A percentile compares a stretch with the other conserved stretches of the same genome.
phyloP scores from a whole-genome alignment of 2,888 invertebrate species.

The Apodemia duryi region DNA sequence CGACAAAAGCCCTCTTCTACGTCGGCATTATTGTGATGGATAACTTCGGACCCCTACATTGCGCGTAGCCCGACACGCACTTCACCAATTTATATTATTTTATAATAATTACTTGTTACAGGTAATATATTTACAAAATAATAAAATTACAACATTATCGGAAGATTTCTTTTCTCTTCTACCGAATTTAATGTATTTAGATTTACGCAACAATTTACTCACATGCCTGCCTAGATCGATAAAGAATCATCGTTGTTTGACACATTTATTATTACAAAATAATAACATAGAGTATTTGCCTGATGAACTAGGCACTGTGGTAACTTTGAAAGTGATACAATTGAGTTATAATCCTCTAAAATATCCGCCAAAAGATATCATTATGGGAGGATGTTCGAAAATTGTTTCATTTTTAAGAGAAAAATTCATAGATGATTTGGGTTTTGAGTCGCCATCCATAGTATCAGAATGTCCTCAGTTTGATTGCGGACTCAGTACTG shows the following conservation, averaged over 20 bases:
- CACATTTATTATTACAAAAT: slow-evolving; percentile 82
- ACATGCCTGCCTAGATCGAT: slow-evolving; percentile 76
- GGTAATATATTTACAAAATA: slow-evolving; percentile 73
- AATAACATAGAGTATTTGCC: slow-evolving; percentile 81
- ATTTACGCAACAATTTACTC: slow-evolving; percentile 81
- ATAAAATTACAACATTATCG: slow-evolving; percentile 73
- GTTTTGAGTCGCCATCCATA: slow-evolving; percentile 49
- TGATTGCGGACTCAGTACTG: slow-evolving; percentile 38
- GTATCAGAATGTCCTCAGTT: slow-evolving; percentile 40
- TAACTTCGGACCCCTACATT: no score
- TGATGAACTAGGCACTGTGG: slow-evolving; percentile 80
- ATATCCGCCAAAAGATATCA: slow-evolving; percentile 76
- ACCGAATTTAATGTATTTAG: slow-evolving; percentile 81
- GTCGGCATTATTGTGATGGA: no score
- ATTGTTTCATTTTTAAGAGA: slow-evolving; percentile 55
- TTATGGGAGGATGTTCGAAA: slow-evolving; percentile 54
- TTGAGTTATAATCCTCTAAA: slow-evolving; percentile 80
- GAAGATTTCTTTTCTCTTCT: slow-evolving; percentile 79
- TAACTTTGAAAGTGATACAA: slow-evolving; percentile 81
- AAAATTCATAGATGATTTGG: slow-evolving; percentile 47
- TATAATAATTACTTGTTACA: slow-evolving; percentile 39
- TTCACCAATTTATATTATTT: no score
- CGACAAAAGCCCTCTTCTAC: no score
- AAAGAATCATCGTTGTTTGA: slow-evolving; percentile 76
- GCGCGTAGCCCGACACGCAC: no score